Conservation (phyloP, 2,113 vertebrate genomes). For the Ginglymostoma cirratum region DNA sequence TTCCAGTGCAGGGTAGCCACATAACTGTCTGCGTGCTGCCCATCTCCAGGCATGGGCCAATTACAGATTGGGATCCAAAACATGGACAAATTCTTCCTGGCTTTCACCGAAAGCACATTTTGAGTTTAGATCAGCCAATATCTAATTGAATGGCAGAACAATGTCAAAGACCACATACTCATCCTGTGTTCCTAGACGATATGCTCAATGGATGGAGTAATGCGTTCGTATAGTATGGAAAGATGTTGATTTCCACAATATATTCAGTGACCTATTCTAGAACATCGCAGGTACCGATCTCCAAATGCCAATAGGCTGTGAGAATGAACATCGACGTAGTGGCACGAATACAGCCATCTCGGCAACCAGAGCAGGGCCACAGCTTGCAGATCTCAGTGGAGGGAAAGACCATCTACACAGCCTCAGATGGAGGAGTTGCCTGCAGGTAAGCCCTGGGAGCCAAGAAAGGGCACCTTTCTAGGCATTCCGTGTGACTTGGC, state of each 20-base stretch:
- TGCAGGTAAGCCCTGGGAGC: background rate
- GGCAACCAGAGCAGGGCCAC: background rate
- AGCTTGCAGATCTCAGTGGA: background rate
- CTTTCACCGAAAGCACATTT: background rate
- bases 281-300: background rate
- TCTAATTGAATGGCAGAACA: background rate
- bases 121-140: background rate
- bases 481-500: background rate
- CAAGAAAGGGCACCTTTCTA: background rate
- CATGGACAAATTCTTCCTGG: background rate
- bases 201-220: background rate
- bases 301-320: too few relatives aligned
- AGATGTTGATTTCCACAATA: background rate
- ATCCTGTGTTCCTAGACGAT: background rate
- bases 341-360: background rate
- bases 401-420: constrained; percentile 10
- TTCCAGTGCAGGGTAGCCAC: background rate
- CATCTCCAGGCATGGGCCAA: background rate
- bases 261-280: background rate
- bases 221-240: background rate
- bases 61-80: background rate
- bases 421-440: background rate
- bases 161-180: background rate
- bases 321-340: constrained; percentile 31
- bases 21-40: background rate